Conservation (phyloP, 1,140 invertebrate species). For the Metopolophium dirhodum region DNA sequence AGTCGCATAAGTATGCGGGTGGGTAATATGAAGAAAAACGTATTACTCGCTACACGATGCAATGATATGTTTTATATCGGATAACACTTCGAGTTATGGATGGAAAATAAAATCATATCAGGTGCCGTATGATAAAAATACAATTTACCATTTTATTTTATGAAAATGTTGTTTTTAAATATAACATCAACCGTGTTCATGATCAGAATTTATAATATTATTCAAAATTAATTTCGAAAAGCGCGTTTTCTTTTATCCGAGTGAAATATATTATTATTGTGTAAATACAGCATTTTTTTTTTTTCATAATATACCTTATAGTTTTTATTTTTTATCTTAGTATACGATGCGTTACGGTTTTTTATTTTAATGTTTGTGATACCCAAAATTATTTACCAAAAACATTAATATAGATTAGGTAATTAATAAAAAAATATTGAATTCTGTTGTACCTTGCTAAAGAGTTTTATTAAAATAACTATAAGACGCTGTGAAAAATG, state of each 20-base stretch:
- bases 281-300: background rate
- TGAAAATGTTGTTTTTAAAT: background rate
- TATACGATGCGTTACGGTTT: background rate
- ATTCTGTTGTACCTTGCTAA: background rate
- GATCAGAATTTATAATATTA: constrained; percentile 10
- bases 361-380: background rate
- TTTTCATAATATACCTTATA: background rate
- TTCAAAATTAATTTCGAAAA: background rate
- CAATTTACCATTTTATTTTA: constrained; percentile 1
- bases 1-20: background rate
- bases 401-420: background rate
- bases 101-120: background rate
- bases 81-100: background rate
- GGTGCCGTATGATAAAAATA: background rate
- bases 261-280: background rate
- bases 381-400: background rate
- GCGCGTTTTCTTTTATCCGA: background rate
- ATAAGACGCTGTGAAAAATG: background rate
- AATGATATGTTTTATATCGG: constrained; percentile 2
- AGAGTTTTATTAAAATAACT: background rate
- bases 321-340: background rate
- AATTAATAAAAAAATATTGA: background rate
- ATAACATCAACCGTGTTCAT: background rate
- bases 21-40: background rate
- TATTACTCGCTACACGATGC: background rate